Base-by-base conservation (phyloP, 2,797 vertebrate species). In the Phoxinus dragarum region DNA sequence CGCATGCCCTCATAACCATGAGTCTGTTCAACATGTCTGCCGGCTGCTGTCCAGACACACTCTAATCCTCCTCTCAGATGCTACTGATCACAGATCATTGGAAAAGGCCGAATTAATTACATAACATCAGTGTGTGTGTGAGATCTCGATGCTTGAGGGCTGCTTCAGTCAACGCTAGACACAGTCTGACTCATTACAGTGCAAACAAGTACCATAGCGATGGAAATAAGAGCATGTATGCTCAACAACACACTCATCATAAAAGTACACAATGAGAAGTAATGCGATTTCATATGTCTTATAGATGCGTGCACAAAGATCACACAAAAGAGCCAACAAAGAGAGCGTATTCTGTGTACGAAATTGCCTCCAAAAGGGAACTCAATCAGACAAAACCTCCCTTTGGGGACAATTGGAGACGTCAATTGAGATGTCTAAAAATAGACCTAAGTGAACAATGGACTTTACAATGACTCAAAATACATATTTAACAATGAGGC, bases 31-130 rank as follows among this genome's bases (percentile, higher is more conserved):
- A 17, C 84, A 86, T 47, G 87, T 88, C 83, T 88, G 69, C 89
- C 66, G 71, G 75, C 86, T 81, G 79, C 61, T 68, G 84, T 88
- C 76, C 66, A 89, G 78, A 90, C 88, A 84, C 82, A 84, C 44
- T 82, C 83, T 88, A 90, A 90, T 92, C 88, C 91, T 80, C 49
- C 4, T 76, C 80, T 77, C 44, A 68, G 68, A 72, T 88, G 78
- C 44, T 90, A 89, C 88, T 87, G 87, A 92, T 92, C 89, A 90
- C 83, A 91, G 90, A 94, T 94, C 88, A 94, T 93, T 91, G 90
- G 89, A 94, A 93, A 94, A 92, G 92, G 93, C 91, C 91, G 90
- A 92, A 90, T 91, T 85, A 92, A 91, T 95, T 95, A 92, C 92
- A 92, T 94, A 94, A 95, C 88, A 84, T 75, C 88, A 84, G 44